A percentile compares a stretch with the other conserved stretches of the same genome.
Conservation (phyloP, 1,140 invertebrate species). For the Campoletis sonorensis region DNA sequence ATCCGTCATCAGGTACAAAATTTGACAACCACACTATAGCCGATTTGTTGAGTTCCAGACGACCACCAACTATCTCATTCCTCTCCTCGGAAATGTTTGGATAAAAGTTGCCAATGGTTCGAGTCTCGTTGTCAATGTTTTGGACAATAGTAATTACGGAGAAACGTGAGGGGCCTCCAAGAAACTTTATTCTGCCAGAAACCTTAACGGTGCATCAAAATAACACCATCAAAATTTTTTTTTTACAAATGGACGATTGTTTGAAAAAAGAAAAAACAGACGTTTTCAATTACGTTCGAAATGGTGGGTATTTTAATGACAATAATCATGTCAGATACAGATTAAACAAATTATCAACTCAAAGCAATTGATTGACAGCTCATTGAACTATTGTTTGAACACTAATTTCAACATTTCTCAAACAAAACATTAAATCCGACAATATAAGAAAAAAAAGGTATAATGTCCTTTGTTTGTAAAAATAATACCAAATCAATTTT, state of each 20-base stretch:
- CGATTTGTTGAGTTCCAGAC: constrained; percentile 77
- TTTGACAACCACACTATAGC: constrained; percentile 82
- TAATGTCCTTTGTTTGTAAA: too few relatives aligned
- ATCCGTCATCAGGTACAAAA: constrained; percentile 83
- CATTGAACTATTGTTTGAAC: too few relatives aligned
- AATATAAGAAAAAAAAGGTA: too few relatives aligned
- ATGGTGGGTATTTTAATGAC: too few relatives aligned
- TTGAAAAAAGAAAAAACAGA: background rate
- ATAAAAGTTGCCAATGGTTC: constrained; percentile 81
- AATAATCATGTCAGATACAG: too few relatives aligned
- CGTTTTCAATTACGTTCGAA: too few relatives aligned
- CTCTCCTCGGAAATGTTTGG: constrained; percentile 76
- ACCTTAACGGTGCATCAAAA: constrained; percentile 71
- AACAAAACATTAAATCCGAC: too few relatives aligned
- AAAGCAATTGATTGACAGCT: too few relatives aligned
- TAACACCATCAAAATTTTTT: background rate
- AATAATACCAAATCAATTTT: too few relatives aligned
- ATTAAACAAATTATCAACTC: too few relatives aligned
- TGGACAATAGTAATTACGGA: constrained; percentile 85
- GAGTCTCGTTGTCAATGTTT: constrained; percentile 78
- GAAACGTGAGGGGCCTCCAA: constrained; percentile 81
- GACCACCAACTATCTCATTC: constrained; percentile 71
- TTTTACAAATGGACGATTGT: too few relatives aligned
- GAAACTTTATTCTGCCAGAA: constrained; percentile 85
- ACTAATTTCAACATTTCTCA: too few relatives aligned